A percentile compares a stretch with the other conserved stretches of the same genome.
phyloP scores from a whole-genome alignment of 2,113 vertebrate species.

The Grammomys dolichurus region DNA sequence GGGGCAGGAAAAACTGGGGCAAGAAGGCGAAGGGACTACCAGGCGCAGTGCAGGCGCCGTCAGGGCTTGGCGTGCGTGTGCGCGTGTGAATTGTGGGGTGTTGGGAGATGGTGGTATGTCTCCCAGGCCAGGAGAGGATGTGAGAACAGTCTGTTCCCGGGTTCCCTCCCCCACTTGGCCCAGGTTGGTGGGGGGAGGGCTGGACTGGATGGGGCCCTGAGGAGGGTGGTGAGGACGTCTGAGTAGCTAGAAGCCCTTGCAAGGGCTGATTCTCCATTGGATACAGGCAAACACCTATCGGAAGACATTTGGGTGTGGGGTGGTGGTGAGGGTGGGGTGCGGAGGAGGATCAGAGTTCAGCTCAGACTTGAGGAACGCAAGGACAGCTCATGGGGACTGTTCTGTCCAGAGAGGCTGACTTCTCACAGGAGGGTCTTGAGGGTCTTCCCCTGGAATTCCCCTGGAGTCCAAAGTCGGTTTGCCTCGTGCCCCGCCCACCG shows the following conservation, averaged over 20 bases:
- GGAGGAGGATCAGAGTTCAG: neutral
- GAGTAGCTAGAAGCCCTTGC: neutral
- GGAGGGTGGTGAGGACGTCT: constrained; percentile 15
- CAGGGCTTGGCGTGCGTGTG: neutral
- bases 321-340: neutral
- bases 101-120: constrained; percentile 36
- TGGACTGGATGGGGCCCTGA: constrained; percentile 11
- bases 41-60: neutral
- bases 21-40: neutral
- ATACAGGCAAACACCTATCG: neutral
- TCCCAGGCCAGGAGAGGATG: constrained; percentile 53
- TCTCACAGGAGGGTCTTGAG: neutral
- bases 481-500: neutral
- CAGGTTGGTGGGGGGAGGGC: neutral
- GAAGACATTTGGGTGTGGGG: neutral
- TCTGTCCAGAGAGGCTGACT: neutral
- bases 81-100: constrained; percentile 35
- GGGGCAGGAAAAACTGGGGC: constrained; percentile 25
- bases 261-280: neutral
- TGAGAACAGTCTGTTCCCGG: constrained; percentile 67
- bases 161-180: neutral
- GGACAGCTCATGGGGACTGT: neutral
- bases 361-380: neutral
- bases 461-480: neutral
- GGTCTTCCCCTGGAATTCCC: neutral